phyloP scores from a whole-genome alignment of 92 coral and sea anemone genomes.

The Phenganax stokvisi region DNA sequence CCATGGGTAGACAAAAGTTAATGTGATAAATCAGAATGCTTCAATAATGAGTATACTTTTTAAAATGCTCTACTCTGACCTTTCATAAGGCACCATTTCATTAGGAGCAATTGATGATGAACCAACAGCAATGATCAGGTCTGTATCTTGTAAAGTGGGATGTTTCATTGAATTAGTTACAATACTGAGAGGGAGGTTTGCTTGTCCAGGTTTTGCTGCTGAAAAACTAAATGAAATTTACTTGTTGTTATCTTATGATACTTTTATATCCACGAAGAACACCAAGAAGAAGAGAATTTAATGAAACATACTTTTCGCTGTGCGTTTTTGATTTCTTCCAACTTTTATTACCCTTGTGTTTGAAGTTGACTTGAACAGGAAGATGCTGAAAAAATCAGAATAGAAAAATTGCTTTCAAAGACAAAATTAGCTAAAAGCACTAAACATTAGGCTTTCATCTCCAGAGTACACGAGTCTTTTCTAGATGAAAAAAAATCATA shows the following conservation, averaged over 20 bases:
- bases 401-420: too few species aligned
- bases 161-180: conserved; percentile 16
- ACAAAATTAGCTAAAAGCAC: too few species aligned
- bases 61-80: not conserved
- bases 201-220: conserved; percentile 13
- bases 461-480: too few species aligned
- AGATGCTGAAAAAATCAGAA: conserved; percentile 8
- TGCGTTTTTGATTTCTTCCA: conserved; percentile 69
- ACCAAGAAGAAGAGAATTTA: not conserved
- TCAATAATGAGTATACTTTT: not conserved
- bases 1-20: too few species aligned
- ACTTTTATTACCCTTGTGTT: conserved; percentile 58
- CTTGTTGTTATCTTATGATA: too few species aligned
- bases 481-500: too few species aligned
- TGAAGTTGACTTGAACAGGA: conserved; percentile 55
- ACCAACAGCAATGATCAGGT: conserved; percentile 11
- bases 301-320: conserved; percentile 45
- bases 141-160: conserved; percentile 5
- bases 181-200: conserved; percentile 20
- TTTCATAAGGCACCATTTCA: conserved; percentile 25
- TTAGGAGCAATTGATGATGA: conserved; percentile 19
- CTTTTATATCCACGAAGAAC: not conserved
- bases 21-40: not conserved
- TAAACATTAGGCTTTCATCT: not conserved
- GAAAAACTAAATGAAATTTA: conserved; percentile 10